Evolutionary conservation across 2,888 invertebrate genomes (phyloP), one percentile per base, ranked within the genome.

Genomic region (Dichetophora obliterata): DNA sequence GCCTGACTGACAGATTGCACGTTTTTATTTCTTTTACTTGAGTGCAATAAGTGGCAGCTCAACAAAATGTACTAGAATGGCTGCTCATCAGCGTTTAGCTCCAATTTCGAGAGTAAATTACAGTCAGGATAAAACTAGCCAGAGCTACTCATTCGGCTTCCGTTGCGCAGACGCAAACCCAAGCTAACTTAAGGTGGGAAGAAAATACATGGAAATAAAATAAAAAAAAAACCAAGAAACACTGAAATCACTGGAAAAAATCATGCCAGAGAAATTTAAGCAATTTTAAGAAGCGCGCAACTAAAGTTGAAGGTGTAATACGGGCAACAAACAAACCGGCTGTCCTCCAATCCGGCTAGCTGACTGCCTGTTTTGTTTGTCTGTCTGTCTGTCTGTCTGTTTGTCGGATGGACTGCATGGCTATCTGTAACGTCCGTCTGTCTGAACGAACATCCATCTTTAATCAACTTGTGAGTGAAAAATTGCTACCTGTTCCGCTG

Each of bases 251-350:
- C 22, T 50, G 24, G 14, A 22, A 19, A 48, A 66, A 63, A 65
- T 74, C 24, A 75, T 59, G 75, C 43, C 68, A 59, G 9, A 37
- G 59, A 68, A 66, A 75, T 65, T 34, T 54, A 66, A 66, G 66
- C 43, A 54, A 59, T 75, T 50, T 65, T 16, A 54, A 63, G 59
- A 70, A 31, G 66, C 54, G 27, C 66, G 31, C 69, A 22, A 24
- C 66, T 70, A 75, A 75, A 75, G 77, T 75, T 77, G 75, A 75
- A 77, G 77, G 75, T 75, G 77, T 68, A 77, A 75, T 72, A 43
- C 69, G 74, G 68, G 77, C 61, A 37, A 14, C 43, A 43, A 31
- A 43, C 43, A 43, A 43, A 43, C 43, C 43, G 43, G 14, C 43
- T 43, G 6, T 43, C 43, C 43, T 43, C 43, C 43, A 43, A 43